Percentiles rank a stretch among this genome's conserved stretches.
phyloP scores from a whole-genome alignment of 2,113 vertebrate genomes.

The Aspidoscelis tigris region DNA sequence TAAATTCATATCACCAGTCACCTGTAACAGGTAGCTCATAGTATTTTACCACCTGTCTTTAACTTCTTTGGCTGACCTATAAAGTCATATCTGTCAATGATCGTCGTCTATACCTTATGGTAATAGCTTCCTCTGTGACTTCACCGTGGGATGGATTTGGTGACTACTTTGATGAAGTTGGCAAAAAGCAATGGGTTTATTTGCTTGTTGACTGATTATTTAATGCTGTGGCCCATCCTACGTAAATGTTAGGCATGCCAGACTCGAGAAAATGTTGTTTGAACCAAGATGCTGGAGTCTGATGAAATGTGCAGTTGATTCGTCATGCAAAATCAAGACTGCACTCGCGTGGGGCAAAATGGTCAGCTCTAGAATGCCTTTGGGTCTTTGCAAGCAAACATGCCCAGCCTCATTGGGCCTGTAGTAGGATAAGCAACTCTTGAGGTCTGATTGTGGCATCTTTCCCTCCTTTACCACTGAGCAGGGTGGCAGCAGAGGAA shows the following conservation, averaged over 20 bases:
- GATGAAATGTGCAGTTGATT: neutral
- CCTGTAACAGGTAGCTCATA: neutral
- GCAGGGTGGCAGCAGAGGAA: no score
- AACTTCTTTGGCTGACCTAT: conserved; percentile 38
- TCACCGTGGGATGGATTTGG: neutral
- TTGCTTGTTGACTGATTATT: neutral
- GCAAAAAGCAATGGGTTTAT: neutral
- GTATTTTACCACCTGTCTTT: conserved; percentile 5
- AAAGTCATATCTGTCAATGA: neutral
- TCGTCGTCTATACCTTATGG: neutral
- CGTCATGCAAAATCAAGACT: neutral
- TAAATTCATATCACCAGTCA: conserved; percentile 24
- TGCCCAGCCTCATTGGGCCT: no score
- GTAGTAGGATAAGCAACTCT: no score
- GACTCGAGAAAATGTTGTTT: neutral
- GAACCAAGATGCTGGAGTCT: neutral
- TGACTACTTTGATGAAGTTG: neutral
- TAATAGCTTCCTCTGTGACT: neutral
- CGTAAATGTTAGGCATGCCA: neutral
- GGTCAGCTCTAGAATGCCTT: no score
- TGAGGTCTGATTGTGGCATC: no score
- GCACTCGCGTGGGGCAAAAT: neutral
- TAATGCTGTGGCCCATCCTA: neutral
- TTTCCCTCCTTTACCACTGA: no score
- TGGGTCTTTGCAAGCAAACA: no score